These are phyloP conservation scores for fruit fly (Drosophila melanogaster) DNA, from an alignment of 1,140 invertebrate species.

Conservation along the genomic window DNA sequence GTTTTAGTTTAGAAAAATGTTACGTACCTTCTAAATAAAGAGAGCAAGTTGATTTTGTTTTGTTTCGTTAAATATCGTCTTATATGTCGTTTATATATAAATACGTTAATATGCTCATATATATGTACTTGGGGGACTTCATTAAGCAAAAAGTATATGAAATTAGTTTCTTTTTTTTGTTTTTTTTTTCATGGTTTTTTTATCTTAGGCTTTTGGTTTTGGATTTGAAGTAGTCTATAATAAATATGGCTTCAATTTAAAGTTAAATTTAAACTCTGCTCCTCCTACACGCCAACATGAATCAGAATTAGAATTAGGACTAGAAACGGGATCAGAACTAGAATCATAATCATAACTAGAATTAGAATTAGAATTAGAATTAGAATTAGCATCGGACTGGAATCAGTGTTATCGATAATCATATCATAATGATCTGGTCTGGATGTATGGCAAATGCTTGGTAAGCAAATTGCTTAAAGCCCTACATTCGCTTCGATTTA, in stretches of 20 bases:
- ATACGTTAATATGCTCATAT: constrained; percentile 57
- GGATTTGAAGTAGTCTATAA: constrained; percentile 64
- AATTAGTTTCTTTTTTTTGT: constrained; percentile 54
- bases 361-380: constrained; percentile 20
- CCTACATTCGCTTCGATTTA: constrained; percentile 29
- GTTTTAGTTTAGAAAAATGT: constrained; percentile 77
- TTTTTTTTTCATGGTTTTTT: constrained; percentile 17
- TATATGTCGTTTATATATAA: constrained; percentile 52
- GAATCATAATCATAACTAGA: constrained; percentile 47
- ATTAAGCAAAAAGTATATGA: constrained; percentile 77
- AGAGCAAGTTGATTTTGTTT: constrained; percentile 70
- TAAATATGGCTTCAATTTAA: constrained; percentile 69
- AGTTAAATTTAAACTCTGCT: constrained; percentile 59
- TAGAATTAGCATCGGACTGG: constrained; percentile 41
- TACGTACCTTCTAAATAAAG: constrained; percentile 78
- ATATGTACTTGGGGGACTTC: constrained; percentile 53
- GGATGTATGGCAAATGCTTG: constrained; percentile 62
- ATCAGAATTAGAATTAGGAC: constrained; percentile 64
- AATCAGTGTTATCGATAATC: constrained; percentile 37
- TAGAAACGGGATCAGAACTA: constrained; percentile 55
- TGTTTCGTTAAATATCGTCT: constrained; percentile 65
- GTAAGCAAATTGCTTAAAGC: constrained; percentile 60
- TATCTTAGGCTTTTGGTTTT: constrained; percentile 39
- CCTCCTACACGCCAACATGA: constrained; percentile 63
- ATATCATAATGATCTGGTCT: constrained; percentile 54